phyloP scores from a whole-genome alignment of 2,113 vertebrate genomes.

The Nyctibius bracteatus region DNA sequence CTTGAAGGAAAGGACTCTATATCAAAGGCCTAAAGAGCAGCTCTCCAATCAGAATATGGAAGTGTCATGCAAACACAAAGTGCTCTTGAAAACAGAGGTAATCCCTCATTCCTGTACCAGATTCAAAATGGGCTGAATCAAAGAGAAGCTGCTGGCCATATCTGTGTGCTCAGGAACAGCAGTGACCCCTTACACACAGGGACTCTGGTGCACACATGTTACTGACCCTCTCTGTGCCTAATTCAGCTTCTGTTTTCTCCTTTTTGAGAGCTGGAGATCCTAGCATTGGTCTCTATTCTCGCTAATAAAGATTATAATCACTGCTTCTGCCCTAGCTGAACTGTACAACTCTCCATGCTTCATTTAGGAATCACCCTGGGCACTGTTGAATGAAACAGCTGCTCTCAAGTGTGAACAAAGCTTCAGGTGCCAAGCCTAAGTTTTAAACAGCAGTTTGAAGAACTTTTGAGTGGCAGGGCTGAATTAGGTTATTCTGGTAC shows the following conservation, averaged over 20 bases:
- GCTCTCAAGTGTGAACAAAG: neutral
- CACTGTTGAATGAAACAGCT: neutral
- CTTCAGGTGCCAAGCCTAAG: neutral
- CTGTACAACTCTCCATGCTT: neutral
- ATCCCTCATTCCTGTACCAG: neutral
- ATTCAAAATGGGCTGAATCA: neutral
- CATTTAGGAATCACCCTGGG: neutral
- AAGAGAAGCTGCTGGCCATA: neutral
- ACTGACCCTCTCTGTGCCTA: neutral
- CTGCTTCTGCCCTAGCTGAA: neutral
- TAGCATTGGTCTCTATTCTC: neutral
- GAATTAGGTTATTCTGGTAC: neutral
- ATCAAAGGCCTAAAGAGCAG: neutral
- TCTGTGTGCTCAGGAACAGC: neutral
- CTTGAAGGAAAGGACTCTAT: neutral
- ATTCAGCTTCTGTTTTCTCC: neutral
- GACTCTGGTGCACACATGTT: neutral
- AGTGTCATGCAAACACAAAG: neutral
- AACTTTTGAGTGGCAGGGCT: neutral
- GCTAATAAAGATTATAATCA: neutral
- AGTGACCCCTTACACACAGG: neutral
- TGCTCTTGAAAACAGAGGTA: neutral
- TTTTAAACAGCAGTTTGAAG: neutral
- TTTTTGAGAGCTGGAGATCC: neutral
- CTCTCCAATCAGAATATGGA: neutral